Percentiles rank a stretch among this genome's conserved stretches.
phyloP scores from a whole-genome alignment of 2,113 vertebrate genomes.

The Rhineura floridana region DNA sequence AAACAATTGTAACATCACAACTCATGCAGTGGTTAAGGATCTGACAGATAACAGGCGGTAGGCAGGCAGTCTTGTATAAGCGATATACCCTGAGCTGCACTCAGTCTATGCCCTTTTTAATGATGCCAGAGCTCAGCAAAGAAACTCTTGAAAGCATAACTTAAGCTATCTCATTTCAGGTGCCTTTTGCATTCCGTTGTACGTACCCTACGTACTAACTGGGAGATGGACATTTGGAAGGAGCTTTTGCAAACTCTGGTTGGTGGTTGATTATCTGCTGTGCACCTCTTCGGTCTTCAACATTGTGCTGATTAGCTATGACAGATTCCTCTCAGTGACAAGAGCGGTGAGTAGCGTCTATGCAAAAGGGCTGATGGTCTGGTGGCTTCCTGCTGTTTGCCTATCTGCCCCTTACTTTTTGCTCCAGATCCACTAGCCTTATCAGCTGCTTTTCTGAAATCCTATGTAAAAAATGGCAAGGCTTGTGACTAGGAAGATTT shows the following conservation, averaged over 20 bases:
- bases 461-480: constrained; percentile 16
- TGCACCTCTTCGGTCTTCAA: constrained; percentile 84
- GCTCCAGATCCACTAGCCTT: not conserved
- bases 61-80: not conserved
- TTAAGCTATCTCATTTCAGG: constrained; percentile 62
- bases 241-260: constrained; percentile 83
- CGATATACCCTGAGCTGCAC: not conserved
- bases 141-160: not conserved
- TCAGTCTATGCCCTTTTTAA: not conserved
- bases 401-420: not conserved
- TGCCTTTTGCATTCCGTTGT: constrained; percentile 83
- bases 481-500: constrained; percentile 26
- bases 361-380: constrained; percentile 11
- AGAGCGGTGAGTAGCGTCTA: constrained; percentile 76
- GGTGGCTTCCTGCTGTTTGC: not conserved
- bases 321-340: constrained; percentile 83
- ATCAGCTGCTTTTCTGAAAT: constrained; percentile 1
- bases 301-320: constrained; percentile 84
- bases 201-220: constrained; percentile 81
- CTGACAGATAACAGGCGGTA: too few species aligned
- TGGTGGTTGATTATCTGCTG: constrained; percentile 82
- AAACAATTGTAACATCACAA: not conserved
- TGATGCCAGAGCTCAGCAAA: not conserved
- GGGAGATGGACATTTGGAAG: constrained; percentile 81
- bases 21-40: not conserved